Evolutionary conservation across 2,888 invertebrate species (phyloP).

Genomic region (Zaprionus lineosus): DNA sequence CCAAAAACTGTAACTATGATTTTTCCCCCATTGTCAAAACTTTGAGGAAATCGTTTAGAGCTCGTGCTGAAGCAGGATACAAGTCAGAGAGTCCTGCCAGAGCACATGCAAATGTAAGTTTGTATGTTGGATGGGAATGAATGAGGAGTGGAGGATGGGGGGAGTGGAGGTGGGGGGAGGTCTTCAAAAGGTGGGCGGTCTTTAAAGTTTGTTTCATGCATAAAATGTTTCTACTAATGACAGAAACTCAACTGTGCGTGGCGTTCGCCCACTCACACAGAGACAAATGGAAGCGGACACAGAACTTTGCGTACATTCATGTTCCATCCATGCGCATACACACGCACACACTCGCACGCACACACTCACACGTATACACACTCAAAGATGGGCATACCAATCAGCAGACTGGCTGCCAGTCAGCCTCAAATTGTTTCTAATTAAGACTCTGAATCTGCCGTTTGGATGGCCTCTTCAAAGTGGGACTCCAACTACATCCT

Average conservation of each 20-base stretch:
- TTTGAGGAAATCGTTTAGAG: too few species aligned
- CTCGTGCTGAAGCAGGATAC: too few species aligned
- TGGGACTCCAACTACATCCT: slow-evolving; percentile 45
- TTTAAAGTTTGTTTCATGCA: slow-evolving; percentile 30
- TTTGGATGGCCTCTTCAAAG: slow-evolving; percentile 37
- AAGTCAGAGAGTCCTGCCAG: too few species aligned
- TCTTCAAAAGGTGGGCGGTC: background rate
- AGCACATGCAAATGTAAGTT: too few species aligned
- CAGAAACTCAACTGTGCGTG: slow-evolving; percentile 51
- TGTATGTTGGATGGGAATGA: too few species aligned
- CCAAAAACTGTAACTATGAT: too few species aligned
- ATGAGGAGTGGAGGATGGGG: background rate
- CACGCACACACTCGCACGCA: slow-evolving; percentile 6
- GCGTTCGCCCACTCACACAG: slow-evolving; percentile 3
- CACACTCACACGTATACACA: background rate
- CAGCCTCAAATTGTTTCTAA: slow-evolving; percentile 74
- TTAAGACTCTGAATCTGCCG: slow-evolving; percentile 55
- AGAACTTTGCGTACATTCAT: background rate
- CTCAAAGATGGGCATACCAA: slow-evolving; percentile 30
- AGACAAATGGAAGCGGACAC: background rate
- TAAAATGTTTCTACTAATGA: slow-evolving; percentile 43
- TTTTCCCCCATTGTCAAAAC: too few species aligned
- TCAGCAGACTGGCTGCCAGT: slow-evolving; percentile 67
- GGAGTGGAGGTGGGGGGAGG: background rate
- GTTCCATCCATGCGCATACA: slow-evolving; percentile 3